Base-by-base conservation (phyloP, 2,888 invertebrate species). In the Thalpophila matura region DNA sequence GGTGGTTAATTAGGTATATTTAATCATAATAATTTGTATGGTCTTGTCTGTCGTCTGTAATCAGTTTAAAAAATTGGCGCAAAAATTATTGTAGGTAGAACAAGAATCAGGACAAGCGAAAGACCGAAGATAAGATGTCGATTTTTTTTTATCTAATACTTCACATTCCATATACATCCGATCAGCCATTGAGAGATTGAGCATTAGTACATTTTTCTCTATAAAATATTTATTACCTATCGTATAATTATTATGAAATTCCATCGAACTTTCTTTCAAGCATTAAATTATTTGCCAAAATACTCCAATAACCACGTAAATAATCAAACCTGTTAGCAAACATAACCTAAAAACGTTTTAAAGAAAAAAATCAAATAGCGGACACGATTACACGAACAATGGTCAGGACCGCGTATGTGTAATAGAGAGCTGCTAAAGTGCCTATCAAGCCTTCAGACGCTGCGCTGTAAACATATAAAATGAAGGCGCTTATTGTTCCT, bases 381-480 rank as follows among this genome's bases (percentile, higher is more conserved):
- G 80, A 79, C 80, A 83, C 64, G 56, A 73, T 91, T 90, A 79
- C 80, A 83, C 64, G 56, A 73, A 91, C 91, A 91, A 91, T 90
- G 80, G 87, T 66, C 42, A 79, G 71, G 81, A 80, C 81, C 71
- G 54, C 82, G 71, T 81, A 83, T 82, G 86, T 86, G 90, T 85
- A 91, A 89, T 90, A 89, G 88, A 91, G 90, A 90, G 77, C 86
- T 86, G 77, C 86, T 86, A 88, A 92, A 92, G 89, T 91, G 91
- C 87, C 89, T 91, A 90, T 90, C 91, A 87, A 88, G 89, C 89
- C 90, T 91, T 89, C 90, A 91, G 92, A 91, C 85, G 88, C 90
- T 92, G 93, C 85, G 88, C 90, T 92, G 93, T 92, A 93, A 93
- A 92, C 93, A 93, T 92, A 92, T 93, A 93, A 91, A 92, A 91